Percentiles rank a stretch among this genome's conserved stretches.
Conservation (phyloP, 92 coral and sea anemone genomes). For the Zoanthus solanderi region DNA sequence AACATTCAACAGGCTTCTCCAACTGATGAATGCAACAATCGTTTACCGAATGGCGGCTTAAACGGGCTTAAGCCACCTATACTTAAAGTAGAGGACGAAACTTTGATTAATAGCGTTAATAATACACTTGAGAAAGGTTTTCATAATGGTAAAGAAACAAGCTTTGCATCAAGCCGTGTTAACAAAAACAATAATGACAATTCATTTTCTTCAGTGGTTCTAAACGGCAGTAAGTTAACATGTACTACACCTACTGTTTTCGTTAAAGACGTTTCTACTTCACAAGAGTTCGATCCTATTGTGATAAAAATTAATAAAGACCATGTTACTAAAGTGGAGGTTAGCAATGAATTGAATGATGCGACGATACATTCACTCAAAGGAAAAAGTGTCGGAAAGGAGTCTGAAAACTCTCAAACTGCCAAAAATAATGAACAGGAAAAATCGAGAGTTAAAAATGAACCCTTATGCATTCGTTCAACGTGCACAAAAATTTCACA, state of each 20-base stretch:
- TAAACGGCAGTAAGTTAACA: not conserved
- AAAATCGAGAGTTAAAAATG: not conserved
- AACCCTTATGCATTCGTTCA: conserved; percentile 18
- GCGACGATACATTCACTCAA: not conserved
- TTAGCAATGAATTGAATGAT: not conserved
- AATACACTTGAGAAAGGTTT: not conserved
- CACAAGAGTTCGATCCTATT: conserved; percentile 59
- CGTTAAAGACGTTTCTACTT: not conserved
- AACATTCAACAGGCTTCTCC: conserved; percentile 6
- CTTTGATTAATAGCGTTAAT: conserved; percentile 8
- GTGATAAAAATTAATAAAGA: conserved; percentile 38
- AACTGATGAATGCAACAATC: not conserved
- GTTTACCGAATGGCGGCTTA: not conserved
- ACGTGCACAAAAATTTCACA: conserved; percentile 12
- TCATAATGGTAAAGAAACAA: not conserved
- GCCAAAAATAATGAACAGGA: not conserved
- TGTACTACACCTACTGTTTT: not conserved
- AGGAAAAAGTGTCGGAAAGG: not conserved
- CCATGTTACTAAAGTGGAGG: conserved; percentile 23
- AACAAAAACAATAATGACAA: not conserved
- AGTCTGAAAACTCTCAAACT: not conserved
- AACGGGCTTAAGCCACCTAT: conserved; percentile 26
- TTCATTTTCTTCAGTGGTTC: not conserved
- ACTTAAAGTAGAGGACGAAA: conserved; percentile 31
- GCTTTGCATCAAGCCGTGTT: not conserved